Conservation (phyloP, 2,797 vertebrate genomes). For the Acanthurus leucopareius region DNA sequence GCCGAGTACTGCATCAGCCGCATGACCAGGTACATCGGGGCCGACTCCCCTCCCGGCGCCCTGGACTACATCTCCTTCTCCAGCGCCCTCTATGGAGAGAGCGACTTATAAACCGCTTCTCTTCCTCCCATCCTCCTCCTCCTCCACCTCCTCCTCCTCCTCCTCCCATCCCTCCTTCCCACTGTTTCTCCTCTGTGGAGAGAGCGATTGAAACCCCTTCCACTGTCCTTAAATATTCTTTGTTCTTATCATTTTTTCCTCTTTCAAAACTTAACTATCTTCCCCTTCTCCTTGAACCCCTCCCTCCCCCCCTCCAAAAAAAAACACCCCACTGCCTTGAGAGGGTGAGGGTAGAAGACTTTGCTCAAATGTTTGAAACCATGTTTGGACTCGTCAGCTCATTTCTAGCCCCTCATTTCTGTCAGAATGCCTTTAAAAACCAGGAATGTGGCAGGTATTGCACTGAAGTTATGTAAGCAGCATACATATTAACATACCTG, state of each 20-base stretch:
- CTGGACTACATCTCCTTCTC: slow-evolving; percentile 96
- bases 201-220: slow-evolving; percentile 70
- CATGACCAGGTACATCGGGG: slow-evolving; percentile 89
- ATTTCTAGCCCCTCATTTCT: slow-evolving; percentile 29
- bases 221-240: slow-evolving; percentile 49
- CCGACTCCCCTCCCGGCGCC: slow-evolving; percentile 82
- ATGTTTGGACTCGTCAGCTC: slow-evolving; percentile 35
- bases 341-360: slow-evolving; percentile 66
- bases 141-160: not conserved
- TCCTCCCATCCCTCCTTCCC: slow-evolving; percentile 38
- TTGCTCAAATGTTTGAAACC: slow-evolving; percentile 67
- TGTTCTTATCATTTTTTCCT: slow-evolving; percentile 46
- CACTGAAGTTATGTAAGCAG: slow-evolving; percentile 64
- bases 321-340: slow-evolving; percentile 44
- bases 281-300: not conserved
- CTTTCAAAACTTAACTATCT: slow-evolving; percentile 49
- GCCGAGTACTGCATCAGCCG: slow-evolving; percentile 94
- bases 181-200: slow-evolving; percentile 71
- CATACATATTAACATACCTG: slow-evolving; percentile 52
- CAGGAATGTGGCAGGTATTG: slow-evolving; percentile 40
- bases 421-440: slow-evolving; percentile 36
- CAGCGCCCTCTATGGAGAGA: slow-evolving; percentile 93
- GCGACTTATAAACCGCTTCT: slow-evolving; percentile 88
- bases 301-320: slow-evolving; percentile 3
- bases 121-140: not conserved